These are phyloP conservation scores for Heliconius hewitsoni DNA, from an alignment of 1,140 invertebrate genomes.

Conservation along the genomic window DNA sequence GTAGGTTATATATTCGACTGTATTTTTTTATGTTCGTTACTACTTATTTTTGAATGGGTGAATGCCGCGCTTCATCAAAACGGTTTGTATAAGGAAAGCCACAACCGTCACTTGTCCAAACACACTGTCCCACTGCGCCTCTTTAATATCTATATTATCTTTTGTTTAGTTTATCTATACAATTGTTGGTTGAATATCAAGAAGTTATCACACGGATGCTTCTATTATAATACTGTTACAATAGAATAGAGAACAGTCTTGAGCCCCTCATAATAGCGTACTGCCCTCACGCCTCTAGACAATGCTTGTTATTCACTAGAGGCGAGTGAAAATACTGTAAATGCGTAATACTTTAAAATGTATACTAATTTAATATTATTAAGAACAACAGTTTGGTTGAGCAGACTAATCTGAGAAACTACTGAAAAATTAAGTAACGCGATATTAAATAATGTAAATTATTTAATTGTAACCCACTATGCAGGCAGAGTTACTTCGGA, in stretches of 20 bases:
- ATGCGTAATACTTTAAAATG: neutral
- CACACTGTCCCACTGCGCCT: neutral
- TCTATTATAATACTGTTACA: constrained; percentile 4
- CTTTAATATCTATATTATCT: neutral
- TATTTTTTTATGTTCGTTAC: too few relatives aligned
- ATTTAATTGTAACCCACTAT: too few relatives aligned
- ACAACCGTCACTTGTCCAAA: neutral
- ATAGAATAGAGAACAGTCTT: neutral
- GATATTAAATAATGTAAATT: too few relatives aligned
- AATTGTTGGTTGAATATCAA: neutral
- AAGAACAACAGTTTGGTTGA: too few relatives aligned
- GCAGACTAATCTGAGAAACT: too few relatives aligned
- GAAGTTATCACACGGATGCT: constrained; percentile 4
- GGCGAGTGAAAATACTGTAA: neutral
- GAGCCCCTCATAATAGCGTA: neutral
- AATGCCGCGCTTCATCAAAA: too few relatives aligned
- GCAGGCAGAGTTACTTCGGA: too few relatives aligned
- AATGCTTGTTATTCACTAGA: neutral
- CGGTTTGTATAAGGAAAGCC: neutral
- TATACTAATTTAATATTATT: too few relatives aligned
- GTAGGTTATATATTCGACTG: too few relatives aligned
- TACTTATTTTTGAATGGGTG: too few relatives aligned
- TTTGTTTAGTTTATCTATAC: neutral
- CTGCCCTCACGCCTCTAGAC: constrained; percentile 5
- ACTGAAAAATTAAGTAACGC: too few relatives aligned